Evolutionary conservation across 2,113 vertebrate genomes (phyloP).

Genomic region (Cariama cristata): DNA sequence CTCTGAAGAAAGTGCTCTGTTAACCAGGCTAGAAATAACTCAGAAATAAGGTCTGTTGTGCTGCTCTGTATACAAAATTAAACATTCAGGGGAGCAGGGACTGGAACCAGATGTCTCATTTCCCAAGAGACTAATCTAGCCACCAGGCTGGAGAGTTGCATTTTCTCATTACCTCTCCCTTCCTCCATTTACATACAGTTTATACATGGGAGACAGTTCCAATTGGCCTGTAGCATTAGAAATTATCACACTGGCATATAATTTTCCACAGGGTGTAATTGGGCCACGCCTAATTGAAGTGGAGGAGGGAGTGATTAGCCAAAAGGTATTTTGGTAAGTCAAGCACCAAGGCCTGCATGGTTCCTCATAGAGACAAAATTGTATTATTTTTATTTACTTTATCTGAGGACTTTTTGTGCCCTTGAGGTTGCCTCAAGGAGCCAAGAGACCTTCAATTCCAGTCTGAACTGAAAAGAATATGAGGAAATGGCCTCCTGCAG

Average conservation of each 20-base stretch:
- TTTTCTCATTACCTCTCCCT: constrained; percentile 43
- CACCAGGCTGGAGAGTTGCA: not conserved
- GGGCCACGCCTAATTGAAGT: not conserved
- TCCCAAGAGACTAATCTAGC: constrained; percentile 52
- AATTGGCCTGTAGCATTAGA: not conserved
- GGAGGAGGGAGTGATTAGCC: not conserved
- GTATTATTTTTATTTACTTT: not conserved
- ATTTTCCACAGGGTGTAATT: not conserved
- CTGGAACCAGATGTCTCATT: constrained; percentile 47
- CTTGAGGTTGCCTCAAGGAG: not conserved
- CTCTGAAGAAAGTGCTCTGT: not conserved
- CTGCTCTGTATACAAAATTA: constrained; percentile 20
- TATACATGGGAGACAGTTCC: not conserved
- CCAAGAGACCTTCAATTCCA: not conserved
- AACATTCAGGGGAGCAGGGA: not conserved
- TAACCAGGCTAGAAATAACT: constrained; percentile 14
- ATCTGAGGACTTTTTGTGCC: not conserved
- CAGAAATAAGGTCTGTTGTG: not conserved
- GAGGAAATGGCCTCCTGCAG: not conserved
- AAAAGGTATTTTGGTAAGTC: not conserved
- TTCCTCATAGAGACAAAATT: not conserved
- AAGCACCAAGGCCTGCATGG: not conserved
- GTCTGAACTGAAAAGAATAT: not conserved
- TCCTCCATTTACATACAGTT: constrained; percentile 16
- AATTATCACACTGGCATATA: not conserved